A percentile compares a stretch with the other conserved stretches of the same genome.
These are phyloP conservation scores for Lepidochitona cinerea DNA, from an alignment of 2,888 invertebrate genomes.

Conservation along the genomic window DNA sequence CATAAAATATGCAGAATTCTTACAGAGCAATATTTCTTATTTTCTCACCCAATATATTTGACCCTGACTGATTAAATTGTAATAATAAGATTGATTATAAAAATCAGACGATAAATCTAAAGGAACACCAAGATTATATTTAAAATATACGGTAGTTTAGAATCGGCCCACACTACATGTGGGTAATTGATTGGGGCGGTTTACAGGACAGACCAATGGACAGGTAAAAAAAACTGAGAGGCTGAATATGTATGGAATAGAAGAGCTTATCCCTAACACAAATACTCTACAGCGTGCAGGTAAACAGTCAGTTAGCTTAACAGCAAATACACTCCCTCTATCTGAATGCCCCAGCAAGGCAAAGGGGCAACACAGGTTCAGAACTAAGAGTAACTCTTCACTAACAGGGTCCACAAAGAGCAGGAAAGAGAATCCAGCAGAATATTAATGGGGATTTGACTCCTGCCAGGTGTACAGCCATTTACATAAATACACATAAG, in stretches of 20 bases:
- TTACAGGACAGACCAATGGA: background rate
- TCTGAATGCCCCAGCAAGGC: background rate
- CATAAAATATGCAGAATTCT: too few species aligned
- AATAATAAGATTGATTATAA: too few species aligned
- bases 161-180: too few species aligned
- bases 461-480: background rate
- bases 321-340: background rate
- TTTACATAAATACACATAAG: background rate
- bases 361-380: background rate
- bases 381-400: background rate
- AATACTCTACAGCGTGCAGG: background rate
- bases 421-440: background rate
- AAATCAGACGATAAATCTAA: too few species aligned
- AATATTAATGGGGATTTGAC: background rate
- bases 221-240: slow-evolving; percentile 3
- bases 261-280: slow-evolving; percentile 6
- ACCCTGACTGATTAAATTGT: too few species aligned
- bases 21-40: too few species aligned
- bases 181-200: slow-evolving; percentile 1
- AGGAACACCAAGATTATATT: too few species aligned
- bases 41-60: too few species aligned
- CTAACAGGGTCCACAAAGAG: background rate
- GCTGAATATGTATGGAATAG: background rate
- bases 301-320: background rate
- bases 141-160: too few species aligned